A percentile compares a stretch with the other conserved stretches of the same genome.
phyloP scores from a whole-genome alignment of 2,888 invertebrate genomes.

The Diaphora mendica region DNA sequence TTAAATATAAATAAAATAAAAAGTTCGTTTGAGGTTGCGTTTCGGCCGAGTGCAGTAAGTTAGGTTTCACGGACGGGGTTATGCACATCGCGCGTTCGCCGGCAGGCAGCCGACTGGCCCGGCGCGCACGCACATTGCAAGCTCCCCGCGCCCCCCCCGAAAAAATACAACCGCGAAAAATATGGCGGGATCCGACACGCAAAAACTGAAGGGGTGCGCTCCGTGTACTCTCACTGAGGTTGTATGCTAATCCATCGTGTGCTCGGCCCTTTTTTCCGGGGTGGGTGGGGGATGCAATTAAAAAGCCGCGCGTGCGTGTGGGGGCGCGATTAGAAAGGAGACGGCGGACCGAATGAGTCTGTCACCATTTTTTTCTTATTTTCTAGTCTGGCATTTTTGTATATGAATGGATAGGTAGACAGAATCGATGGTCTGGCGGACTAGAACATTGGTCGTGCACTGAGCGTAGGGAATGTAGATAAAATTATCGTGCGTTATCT shows the following conservation, averaged over 20 bases:
- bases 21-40: conserved; percentile 44
- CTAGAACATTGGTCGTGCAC: conserved; percentile 44
- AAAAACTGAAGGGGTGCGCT: conserved; percentile 84
- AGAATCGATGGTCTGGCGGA: conserved; percentile 48
- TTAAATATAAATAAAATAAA: conserved; percentile 46
- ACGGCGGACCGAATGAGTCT: conserved; percentile 82
- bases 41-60: conserved; percentile 62
- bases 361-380: conserved; percentile 80
- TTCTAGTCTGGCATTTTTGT: conserved; percentile 81
- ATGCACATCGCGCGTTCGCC: conserved; percentile 79
- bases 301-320: conserved; percentile 86
- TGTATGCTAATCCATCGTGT: conserved; percentile 86
- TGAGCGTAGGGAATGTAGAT: conserved; percentile 44
- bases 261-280: conserved; percentile 83
- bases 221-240: conserved; percentile 75
- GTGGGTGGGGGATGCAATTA: conserved; percentile 83
- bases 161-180: conserved; percentile 77
- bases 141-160: conserved; percentile 62
- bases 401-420: conserved; percentile 51
- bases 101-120: conserved; percentile 79
- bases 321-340: conserved; percentile 85
- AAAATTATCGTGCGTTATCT: conserved; percentile 47
- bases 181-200: conserved; percentile 80
- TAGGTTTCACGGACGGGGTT: conserved; percentile 53
- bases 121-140: conserved; percentile 77